These are phyloP conservation scores for Brenthis hecate DNA, from an alignment of 2,888 invertebrate genomes.

Conservation along the genomic window DNA sequence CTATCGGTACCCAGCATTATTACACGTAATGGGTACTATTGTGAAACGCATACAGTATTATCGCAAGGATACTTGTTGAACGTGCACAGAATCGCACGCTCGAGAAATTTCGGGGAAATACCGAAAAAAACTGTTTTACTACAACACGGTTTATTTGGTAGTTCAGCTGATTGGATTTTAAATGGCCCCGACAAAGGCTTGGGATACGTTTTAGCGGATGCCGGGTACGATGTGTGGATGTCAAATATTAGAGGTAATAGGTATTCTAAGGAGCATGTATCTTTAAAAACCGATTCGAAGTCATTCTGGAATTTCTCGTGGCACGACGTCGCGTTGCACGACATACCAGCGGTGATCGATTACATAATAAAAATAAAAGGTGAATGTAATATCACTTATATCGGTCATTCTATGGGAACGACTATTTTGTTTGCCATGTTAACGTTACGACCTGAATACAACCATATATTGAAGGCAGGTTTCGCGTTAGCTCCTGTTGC, in stretches of 20 bases:
- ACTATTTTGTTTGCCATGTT: slow-evolving; percentile 88
- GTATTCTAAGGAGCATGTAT: slow-evolving; percentile 86
- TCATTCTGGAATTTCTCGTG: slow-evolving; percentile 90
- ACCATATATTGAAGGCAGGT: slow-evolving; percentile 84
- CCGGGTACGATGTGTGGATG: slow-evolving; percentile 91
- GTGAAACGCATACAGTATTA: slow-evolving; percentile 86
- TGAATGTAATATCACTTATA: slow-evolving; percentile 81
- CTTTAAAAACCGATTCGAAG: slow-evolving; percentile 77
- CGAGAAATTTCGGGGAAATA: slow-evolving; percentile 56
- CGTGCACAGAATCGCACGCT: slow-evolving; percentile 88
- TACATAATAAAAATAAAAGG: slow-evolving; percentile 73
- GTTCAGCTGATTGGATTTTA: slow-evolving; percentile 90
- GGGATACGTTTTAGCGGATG: slow-evolving; percentile 86
- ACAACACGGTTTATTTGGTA: slow-evolving; percentile 91
- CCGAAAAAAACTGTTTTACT: slow-evolving; percentile 80
- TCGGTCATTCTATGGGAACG: slow-evolving; percentile 96
- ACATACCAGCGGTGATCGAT: slow-evolving; percentile 93
- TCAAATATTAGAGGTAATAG: slow-evolving; percentile 91
- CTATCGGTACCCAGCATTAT: slow-evolving; percentile 68
- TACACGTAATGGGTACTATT: slow-evolving; percentile 83
- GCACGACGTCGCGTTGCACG: slow-evolving; percentile 93
- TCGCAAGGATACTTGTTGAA: slow-evolving; percentile 93
- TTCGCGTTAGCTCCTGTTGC: slow-evolving; percentile 87
- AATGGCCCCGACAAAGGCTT: slow-evolving; percentile 84
- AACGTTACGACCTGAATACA: slow-evolving; percentile 85